Conservation (phyloP, 2,888 invertebrate genomes). For the Dicyrtomina minuta region DNA sequence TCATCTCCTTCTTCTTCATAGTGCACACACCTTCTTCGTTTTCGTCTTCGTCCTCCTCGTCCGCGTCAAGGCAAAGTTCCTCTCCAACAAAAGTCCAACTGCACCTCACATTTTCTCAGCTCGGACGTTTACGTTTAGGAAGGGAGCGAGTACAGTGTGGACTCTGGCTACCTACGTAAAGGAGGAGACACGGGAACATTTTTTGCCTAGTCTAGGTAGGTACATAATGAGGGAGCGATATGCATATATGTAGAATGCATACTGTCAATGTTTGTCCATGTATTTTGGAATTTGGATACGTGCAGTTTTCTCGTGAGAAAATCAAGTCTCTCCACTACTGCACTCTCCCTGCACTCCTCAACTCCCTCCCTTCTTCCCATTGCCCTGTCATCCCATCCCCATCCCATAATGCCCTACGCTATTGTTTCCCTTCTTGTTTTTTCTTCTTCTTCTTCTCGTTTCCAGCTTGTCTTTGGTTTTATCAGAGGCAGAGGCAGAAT, state of each 20-base stretch:
- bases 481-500: too few relatives aligned
- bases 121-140: background rate
- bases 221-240: too few relatives aligned
- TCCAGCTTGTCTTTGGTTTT: background rate
- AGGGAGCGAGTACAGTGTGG: background rate
- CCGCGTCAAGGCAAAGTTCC: background rate
- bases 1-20: too few relatives aligned
- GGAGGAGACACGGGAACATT: too few relatives aligned
- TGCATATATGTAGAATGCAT: too few relatives aligned
- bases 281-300: background rate
- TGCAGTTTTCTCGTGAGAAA: too few relatives aligned
- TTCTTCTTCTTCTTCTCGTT: background rate
- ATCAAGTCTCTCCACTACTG: background rate
- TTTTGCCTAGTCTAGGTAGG: too few relatives aligned
- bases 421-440: background rate
- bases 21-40: background rate
- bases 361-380: background rate
- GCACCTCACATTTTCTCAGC: background rate
- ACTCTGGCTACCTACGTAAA: background rate
- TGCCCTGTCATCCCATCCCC: background rate
- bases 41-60: background rate
- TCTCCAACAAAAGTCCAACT: background rate
- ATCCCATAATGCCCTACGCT: background rate
- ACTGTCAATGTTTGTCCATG: too few relatives aligned
- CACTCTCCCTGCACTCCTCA: background rate